Percentiles rank a stretch among this genome's conserved stretches.
These are phyloP conservation scores for Corythornis leucogaster DNA, from an alignment of 2,797 vertebrate genomes.

Conservation along the genomic window DNA sequence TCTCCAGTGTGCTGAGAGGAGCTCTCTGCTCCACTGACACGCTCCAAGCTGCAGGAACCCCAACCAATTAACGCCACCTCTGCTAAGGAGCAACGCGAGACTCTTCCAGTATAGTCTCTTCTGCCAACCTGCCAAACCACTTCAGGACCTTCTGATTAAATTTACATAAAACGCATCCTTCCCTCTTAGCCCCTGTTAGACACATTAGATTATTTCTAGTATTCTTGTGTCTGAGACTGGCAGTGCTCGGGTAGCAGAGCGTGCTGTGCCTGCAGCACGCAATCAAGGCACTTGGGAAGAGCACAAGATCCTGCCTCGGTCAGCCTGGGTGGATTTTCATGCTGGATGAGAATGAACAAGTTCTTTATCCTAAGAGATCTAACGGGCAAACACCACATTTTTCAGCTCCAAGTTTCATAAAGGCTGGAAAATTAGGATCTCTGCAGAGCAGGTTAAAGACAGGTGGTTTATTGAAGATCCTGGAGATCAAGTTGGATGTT, in stretches of 20 bases:
- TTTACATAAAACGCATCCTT: constrained; percentile 61
- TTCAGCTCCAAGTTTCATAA: background rate
- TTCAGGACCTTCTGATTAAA: constrained; percentile 66
- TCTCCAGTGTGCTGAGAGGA: background rate
- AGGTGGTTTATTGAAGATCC: background rate
- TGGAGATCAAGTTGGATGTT: background rate
- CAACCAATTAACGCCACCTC: fast-evolving
- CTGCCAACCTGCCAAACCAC: constrained; percentile 23
- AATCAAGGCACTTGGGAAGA: constrained; percentile 18
- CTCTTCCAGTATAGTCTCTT: background rate
- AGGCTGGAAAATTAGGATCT: background rate
- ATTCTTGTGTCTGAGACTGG: constrained; percentile 21
- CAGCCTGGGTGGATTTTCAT: background rate
- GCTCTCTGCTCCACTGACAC: background rate
- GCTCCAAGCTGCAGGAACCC: fast-evolving
- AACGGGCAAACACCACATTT: background rate
- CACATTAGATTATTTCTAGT: constrained; percentile 32
- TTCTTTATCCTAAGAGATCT: background rate
- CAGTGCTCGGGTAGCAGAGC: fast-evolving
- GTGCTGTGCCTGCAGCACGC: background rate
- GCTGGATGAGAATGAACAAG: background rate
- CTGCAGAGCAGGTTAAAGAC: background rate
- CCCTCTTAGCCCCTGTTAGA: background rate
- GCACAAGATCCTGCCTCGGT: background rate
- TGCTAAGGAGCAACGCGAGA: background rate